Conservation (phyloP, 2,797 vertebrate species). For the Artibeus jamaicensis region DNA sequence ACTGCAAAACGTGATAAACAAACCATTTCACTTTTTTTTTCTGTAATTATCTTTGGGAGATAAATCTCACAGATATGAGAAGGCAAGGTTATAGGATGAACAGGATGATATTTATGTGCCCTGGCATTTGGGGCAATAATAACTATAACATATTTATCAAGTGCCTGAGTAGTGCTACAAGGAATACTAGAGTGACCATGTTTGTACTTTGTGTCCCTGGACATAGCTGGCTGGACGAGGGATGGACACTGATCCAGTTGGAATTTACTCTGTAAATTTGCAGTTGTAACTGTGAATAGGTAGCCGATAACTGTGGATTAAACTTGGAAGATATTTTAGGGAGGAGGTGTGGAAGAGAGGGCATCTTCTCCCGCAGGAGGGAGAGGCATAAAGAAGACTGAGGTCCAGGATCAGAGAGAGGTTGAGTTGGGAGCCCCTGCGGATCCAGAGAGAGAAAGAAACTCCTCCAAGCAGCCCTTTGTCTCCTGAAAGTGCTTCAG, state of each 20-base stretch:
- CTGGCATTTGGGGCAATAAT: slow-evolving; percentile 49
- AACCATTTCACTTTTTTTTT: slow-evolving; percentile 35
- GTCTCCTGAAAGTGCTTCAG: neutral
- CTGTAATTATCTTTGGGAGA: slow-evolving; percentile 53
- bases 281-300: neutral
- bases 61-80: slow-evolving; percentile 37
- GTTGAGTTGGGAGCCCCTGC: neutral
- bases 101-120: slow-evolving; percentile 8
- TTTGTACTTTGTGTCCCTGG: neutral
- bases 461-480: neutral
- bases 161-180: neutral
- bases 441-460: neutral
- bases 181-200: neutral
- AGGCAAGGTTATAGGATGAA: slow-evolving; percentile 21
- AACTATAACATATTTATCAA: slow-evolving; percentile 25
- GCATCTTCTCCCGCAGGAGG: neutral
- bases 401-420: neutral
- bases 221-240: neutral
- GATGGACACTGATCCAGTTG: neutral
- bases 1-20: slow-evolving; percentile 22
- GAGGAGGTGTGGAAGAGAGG: neutral
- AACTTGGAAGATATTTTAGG: neutral
- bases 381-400: neutral
- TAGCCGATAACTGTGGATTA: neutral
- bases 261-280: neutral